Percentiles rank a stretch among this genome's conserved stretches.
phyloP scores from a whole-genome alignment of 2,113 vertebrate species.

The Solenodon paradoxus region DNA sequence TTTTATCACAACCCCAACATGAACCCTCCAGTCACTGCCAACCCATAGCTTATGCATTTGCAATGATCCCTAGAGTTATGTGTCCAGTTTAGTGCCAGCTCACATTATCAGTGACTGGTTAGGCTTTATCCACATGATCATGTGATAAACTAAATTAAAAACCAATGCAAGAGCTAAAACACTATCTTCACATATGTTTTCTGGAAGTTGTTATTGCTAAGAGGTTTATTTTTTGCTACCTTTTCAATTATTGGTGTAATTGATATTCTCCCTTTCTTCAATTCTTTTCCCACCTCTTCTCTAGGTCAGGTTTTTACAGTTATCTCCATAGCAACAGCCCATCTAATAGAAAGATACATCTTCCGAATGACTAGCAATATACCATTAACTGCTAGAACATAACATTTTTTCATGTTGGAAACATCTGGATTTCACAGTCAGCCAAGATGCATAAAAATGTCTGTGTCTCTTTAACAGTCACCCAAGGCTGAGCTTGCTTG shows the following conservation, averaged over 20 bases:
- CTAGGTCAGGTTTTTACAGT: slow-evolving; percentile 81
- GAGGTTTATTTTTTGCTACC: slow-evolving; percentile 60
- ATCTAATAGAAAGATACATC: slow-evolving; percentile 83
- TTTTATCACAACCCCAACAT: background rate
- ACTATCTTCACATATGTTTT: background rate
- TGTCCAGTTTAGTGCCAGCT: background rate
- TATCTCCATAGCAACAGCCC: slow-evolving; percentile 84
- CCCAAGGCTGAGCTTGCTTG: slow-evolving; percentile 78
- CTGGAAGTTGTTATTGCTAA: background rate
- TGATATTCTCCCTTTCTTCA: slow-evolving; percentile 70
- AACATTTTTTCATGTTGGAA: slow-evolving; percentile 84
- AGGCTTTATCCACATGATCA: background rate
- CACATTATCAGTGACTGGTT: background rate
- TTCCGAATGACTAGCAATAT: slow-evolving; percentile 82
- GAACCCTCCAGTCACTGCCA: background rate
- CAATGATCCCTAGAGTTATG: background rate
- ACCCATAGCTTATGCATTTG: background rate
- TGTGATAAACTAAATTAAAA: background rate
- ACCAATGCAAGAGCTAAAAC: background rate
- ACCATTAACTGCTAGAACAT: slow-evolving; percentile 81
- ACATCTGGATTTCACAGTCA: slow-evolving; percentile 83
- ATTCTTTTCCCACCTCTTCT: slow-evolving; percentile 66
- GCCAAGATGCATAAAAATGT: slow-evolving; percentile 81
- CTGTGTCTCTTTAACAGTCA: slow-evolving; percentile 78
- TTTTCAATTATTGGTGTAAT: slow-evolving; percentile 74